Evolutionary conservation across 2,888 invertebrate genomes (phyloP).

Genomic region (Eucriotettix oculatus): DNA sequence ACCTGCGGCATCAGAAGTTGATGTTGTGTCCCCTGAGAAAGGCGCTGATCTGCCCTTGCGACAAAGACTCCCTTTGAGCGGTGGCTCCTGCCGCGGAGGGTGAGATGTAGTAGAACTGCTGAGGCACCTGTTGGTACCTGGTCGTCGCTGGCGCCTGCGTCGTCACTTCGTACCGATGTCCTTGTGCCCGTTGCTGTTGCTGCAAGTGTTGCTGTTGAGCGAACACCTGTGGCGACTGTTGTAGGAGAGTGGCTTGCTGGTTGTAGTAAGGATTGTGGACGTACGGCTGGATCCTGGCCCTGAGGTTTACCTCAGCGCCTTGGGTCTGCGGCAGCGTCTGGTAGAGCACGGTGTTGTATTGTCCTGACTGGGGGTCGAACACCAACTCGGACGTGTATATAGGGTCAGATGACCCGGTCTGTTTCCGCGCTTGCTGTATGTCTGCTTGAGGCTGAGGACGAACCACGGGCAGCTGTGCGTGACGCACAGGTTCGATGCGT

Average conservation of each 20-base stretch:
- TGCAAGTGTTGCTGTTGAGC: slow-evolving; percentile 45
- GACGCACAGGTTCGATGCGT: slow-evolving; percentile 1
- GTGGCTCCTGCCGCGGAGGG: slow-evolving; percentile 23
- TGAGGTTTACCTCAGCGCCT: slow-evolving; percentile 47
- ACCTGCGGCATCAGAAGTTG: slow-evolving; percentile 6
- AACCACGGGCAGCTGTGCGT: slow-evolving; percentile 2
- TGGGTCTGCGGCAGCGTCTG: slow-evolving; percentile 57
- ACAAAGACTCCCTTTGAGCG: slow-evolving; percentile 23
- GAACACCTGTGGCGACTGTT: slow-evolving; percentile 41
- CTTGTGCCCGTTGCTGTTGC: slow-evolving; percentile 46
- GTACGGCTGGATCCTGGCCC: slow-evolving; percentile 58
- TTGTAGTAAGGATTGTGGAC: slow-evolving; percentile 26
- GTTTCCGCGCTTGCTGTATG: slow-evolving; percentile 3
- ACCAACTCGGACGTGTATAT: slow-evolving; percentile 63
- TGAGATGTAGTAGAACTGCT: slow-evolving; percentile 33
- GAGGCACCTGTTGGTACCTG: slow-evolving; percentile 27
- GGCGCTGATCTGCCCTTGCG: slow-evolving; percentile 60
- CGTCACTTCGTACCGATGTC: background rate
- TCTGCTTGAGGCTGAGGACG: slow-evolving; percentile 21
- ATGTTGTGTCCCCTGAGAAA: slow-evolving; percentile 46
- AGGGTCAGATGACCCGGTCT: slow-evolving; percentile 30
- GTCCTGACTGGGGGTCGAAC: slow-evolving; percentile 58
- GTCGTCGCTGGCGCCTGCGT: slow-evolving; percentile 34
- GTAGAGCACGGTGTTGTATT: slow-evolving; percentile 62
- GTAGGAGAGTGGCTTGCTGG: slow-evolving; percentile 30